Percentiles rank a stretch among this genome's conserved stretches.
phyloP scores from a whole-genome alignment of 2,113 vertebrate genomes.

The Calyptomena viridis region DNA sequence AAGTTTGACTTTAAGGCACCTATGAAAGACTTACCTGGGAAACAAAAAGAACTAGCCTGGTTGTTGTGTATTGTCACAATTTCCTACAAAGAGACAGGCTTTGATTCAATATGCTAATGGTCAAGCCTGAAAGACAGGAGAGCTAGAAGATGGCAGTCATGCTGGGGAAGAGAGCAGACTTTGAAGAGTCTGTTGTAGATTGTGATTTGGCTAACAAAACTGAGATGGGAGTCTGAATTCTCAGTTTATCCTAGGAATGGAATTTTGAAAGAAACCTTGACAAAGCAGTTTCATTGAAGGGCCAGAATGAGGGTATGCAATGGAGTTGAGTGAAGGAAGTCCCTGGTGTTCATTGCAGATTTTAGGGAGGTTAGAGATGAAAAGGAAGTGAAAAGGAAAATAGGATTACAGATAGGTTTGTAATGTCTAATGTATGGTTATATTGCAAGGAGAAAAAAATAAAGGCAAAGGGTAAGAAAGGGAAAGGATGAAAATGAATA shows the following conservation, averaged over 20 bases:
- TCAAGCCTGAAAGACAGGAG: background rate
- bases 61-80: background rate
- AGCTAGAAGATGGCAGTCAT: background rate
- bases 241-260: background rate
- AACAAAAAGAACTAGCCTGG: no score
- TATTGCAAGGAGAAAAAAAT: background rate
- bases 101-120: background rate
- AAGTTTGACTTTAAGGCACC: no score
- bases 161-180: background rate
- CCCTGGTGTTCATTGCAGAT: background rate
- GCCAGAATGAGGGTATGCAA: background rate
- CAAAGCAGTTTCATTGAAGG: background rate
- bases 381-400: background rate
- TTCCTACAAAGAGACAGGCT: background rate
- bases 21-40: no score
- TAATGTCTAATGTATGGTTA: background rate
- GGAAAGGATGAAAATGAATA: background rate
- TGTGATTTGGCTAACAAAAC: background rate
- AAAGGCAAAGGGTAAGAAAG: background rate
- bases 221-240: background rate
- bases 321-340: background rate
- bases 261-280: background rate
- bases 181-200: background rate
- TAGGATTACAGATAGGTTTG: background rate
- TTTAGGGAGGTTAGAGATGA: background rate